Evolutionary conservation across 2,797 vertebrate genomes (phyloP), one percentile per base, ranked within the genome.

Genomic region (Leptatherina wallacei): DNA sequence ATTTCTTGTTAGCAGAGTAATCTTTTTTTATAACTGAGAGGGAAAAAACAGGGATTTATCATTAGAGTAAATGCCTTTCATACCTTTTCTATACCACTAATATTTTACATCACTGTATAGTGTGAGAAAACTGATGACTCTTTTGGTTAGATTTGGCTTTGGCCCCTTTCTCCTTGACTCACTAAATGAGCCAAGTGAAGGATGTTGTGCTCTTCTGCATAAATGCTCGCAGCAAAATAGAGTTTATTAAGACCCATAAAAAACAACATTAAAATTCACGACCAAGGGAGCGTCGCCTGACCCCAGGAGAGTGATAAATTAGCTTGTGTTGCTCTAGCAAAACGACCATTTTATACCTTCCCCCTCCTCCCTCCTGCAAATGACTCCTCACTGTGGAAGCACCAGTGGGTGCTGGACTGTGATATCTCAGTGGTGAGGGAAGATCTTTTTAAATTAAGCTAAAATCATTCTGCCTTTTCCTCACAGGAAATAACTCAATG

Each of bases 211-310:
- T 94, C 88, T 85, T 90, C 89, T 93, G 93, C 91, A 93, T 94
- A 94, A 94, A 91, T 80, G 91, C 94, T 94, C 51, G 65, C 90
- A 92, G 94, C 93, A 93, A 94, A 95, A 93, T 91, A 89, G 90
- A 94, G 91, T 95, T 95, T 95, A 95, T 94, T 94, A 95, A 94
- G 91, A 94, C 89, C 89, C 92, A 93, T 94, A 94, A 94, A 94
- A 92, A 94, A 93, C 91, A 94, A 92, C 91, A 94, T 94, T 94
- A 94, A 95, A 94, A 95, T 95, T 94, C 92, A 95, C 94, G 89
- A 93, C 91, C 87, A 80, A 88, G 88, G 90, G 89, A 94, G 90
- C 86, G 72, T 90, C 70, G 85, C 86, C 84, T 91, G 88, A 92
- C 90, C 94, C 91, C 90, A 85, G 75, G 94, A 94, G 93, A 93